These are phyloP conservation scores for Tenthredo livida DNA, from an alignment of 2,888 invertebrate genomes.

Conservation along the genomic window DNA sequence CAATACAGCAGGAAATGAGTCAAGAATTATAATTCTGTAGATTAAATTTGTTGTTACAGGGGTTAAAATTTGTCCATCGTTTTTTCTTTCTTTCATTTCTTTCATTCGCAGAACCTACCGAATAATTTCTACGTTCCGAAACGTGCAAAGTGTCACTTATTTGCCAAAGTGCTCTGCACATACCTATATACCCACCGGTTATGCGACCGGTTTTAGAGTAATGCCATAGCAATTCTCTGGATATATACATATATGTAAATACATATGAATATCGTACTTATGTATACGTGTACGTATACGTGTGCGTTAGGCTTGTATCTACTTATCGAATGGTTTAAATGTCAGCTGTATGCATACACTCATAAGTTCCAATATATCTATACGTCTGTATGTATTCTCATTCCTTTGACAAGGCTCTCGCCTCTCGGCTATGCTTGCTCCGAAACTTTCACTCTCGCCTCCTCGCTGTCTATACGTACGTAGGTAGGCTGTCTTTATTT, in stretches of 20 bases:
- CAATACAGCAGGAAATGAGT: no score
- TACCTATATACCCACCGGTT: constrained; percentile 15
- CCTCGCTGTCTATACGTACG: background rate
- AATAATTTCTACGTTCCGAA: background rate
- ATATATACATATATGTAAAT: background rate
- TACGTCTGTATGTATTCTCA: background rate
- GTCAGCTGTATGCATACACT: constrained; percentile 39
- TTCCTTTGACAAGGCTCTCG: constrained; percentile 43
- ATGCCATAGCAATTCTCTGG: background rate
- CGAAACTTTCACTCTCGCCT: constrained; percentile 51
- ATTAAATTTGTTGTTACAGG: no score
- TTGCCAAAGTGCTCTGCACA: background rate
- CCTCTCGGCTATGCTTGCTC: constrained; percentile 36
- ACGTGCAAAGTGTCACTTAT: background rate
- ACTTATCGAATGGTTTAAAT: constrained; percentile 41
- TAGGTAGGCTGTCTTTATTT: background rate
- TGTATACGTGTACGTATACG: background rate
- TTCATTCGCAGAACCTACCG: background rate
- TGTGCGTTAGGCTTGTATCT: background rate
- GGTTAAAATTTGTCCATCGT: background rate
- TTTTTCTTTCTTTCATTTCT: background rate
- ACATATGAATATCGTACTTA: background rate
- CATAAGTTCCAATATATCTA: background rate
- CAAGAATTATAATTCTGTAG: background rate
- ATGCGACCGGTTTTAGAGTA: constrained; percentile 37